phyloP scores from a whole-genome alignment of 2,797 vertebrate genomes.

The Picus viridis region DNA sequence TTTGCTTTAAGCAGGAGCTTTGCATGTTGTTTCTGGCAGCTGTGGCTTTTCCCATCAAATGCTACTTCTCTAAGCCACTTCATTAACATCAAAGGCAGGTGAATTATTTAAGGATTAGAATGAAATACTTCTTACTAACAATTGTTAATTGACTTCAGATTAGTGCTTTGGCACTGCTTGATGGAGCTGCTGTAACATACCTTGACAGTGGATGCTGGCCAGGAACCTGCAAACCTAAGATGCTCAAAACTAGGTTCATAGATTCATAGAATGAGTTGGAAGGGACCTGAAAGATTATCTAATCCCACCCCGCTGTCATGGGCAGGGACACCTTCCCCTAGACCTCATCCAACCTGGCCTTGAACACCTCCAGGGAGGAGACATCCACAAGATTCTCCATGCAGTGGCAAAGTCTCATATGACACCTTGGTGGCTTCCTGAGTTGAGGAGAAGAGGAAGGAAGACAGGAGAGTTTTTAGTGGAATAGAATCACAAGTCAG shows the following conservation, averaged over 20 bases:
- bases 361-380: no score
- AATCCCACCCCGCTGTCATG: no score
- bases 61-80: conserved; percentile 53
- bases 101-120: conserved; percentile 71
- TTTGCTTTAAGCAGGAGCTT: conserved; percentile 33
- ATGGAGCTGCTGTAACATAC: conserved; percentile 20
- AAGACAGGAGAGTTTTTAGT: neutral
- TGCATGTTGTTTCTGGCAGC: conserved; percentile 62
- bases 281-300: no score
- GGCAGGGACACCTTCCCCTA: no score
- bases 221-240: neutral
- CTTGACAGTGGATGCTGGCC: neutral
- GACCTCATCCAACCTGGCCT: no score
- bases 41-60: conserved; percentile 22
- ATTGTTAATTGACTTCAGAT: conserved; percentile 58
- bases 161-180: conserved; percentile 58
- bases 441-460: neutral
- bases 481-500: conserved; percentile 9
- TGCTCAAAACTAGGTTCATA: neutral
- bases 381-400: neutral
- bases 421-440: neutral
- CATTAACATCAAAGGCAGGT: conserved; percentile 73
- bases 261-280: no score
- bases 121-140: conserved; percentile 43
- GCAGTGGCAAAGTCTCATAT: neutral